Evolutionary conservation across 2,113 vertebrate genomes (phyloP), one percentile per base, ranked within the genome.

Genomic region (Platichthys stellatus): DNA sequence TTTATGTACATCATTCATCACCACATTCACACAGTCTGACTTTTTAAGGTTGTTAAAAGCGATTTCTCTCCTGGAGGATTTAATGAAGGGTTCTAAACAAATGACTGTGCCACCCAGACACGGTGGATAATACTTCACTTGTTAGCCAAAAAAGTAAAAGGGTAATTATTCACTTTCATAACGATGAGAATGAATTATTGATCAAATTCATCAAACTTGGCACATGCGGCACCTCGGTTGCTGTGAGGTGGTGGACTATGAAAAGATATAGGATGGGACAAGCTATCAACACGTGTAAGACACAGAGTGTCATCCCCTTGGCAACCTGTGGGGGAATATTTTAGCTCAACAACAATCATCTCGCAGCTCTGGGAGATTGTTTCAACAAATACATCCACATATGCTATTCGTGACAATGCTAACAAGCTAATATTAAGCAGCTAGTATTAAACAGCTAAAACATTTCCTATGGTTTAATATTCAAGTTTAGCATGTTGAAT

Each of bases 111-210:
- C n/a, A 13, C 23, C 43, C 61, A 70, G 54, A 14, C 43, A 45
- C 6, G 31, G n/a, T 54, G 17, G 0, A 18, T 28, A 68, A 51
- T 58, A 56, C 69, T 57, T 86, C 67, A 59, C 60, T 66, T 58
- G 21, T 69, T 76, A 45, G 15, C 53, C 51, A 45, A 63, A 31
- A 72, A 76, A 56, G 40, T 26, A 45, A 69, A 67, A 40, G 65
- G 63, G 26, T 72, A 68, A 82, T 78, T 60, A 64, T 69, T 21
- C 53, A 54, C 3, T 21, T 54, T 17, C 14, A 51, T 17, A 20
- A 51, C 20, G 47, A 51, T 9, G 18, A 51, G 17, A 51, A 18
- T 51, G 17, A 51, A 18, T 51, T 18, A 51, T 51, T 15, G 47
- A 17, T 51, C 18, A 18, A 7, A 51, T 20, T 51, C 47, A 17